Evolutionary conservation across 2,797 vertebrate genomes (phyloP), one percentile per base, ranked within the genome.

Genomic region (Acestrorhynchus altus): DNA sequence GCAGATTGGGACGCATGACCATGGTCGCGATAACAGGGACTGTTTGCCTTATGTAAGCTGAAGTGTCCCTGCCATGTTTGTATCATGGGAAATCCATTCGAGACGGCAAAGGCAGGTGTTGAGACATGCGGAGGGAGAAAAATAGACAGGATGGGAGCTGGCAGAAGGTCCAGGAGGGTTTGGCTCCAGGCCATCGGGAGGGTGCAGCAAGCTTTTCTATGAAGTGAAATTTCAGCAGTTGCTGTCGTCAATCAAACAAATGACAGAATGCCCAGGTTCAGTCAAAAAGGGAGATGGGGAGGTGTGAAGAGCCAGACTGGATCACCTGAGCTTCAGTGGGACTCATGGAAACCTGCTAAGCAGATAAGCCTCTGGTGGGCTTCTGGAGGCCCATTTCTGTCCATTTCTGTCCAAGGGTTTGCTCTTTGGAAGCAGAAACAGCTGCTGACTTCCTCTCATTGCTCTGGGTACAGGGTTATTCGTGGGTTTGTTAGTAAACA

Each of bases 11-110:
- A 76, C 26, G 85, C 92, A 87, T 72, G 69, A 74, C 26, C 73
- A 77, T 65, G 7, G 91, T 93, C 81, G 90, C 91, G 91, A 94
- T 90, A 91, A 92, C 92, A 93, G 89, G 84, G 86, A 70, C 83
- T 93, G 91, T 94, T 92, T 92, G 83, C 83, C 87, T 94, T 93
- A 89, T 81, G 87, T 91, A 93, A 93, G 83, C 0, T 71, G 83
- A 81, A 77, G 79, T 82, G 82, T 82, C 74, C 61, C 63, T 76
- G 81, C 70, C 72, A 24, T 81, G 89, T 82, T 26, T 89, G 85
- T 86, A 86, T 76, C 81, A 72, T 60, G 81, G 86, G 86, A 86
- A 89, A 86, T 89, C 67, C 79, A 88, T 86, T 64, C 81, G 88
- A 87, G 86, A 88, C 86, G 78, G 56, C 88, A 87, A 89, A 86